Conservation (phyloP, 2,797 vertebrate genomes). For the Hybognathus amarus region DNA sequence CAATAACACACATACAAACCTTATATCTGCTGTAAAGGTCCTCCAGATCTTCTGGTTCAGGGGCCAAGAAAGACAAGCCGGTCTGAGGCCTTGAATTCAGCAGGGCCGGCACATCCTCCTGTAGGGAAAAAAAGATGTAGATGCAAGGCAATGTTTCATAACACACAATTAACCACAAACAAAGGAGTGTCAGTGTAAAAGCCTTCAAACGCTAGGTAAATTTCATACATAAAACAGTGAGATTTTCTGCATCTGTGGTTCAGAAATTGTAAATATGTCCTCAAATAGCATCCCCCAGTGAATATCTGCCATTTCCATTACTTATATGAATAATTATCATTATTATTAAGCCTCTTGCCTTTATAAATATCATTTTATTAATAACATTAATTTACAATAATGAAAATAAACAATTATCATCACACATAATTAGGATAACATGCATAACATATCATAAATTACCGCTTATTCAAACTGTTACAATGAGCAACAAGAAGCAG, state of each 20-base stretch:
- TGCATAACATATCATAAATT: neutral
- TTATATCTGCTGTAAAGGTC: conserved; percentile 95
- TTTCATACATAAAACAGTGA: neutral
- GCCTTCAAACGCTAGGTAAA: neutral
- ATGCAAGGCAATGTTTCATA: neutral
- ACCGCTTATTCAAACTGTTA: neutral
- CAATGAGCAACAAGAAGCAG: neutral
- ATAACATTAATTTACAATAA: neutral
- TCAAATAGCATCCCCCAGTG: neutral
- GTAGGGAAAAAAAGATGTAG: neutral
- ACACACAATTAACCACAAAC: neutral
- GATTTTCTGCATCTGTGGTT: neutral
- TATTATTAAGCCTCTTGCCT: neutral
- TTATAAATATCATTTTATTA: neutral
- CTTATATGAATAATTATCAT: neutral
- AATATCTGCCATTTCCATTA: neutral
- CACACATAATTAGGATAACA: neutral
- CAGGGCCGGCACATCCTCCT: conserved; percentile 88
- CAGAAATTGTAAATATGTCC: neutral
- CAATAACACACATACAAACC: conserved; percentile 67
- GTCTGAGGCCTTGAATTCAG: conserved; percentile 86
- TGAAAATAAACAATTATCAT: too few relatives aligned
- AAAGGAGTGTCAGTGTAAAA: neutral
- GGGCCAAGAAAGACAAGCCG: conserved; percentile 87
- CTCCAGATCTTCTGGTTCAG: conserved; percentile 91